These are phyloP conservation scores for Sebastes baramenuke DNA, from an alignment of 2,797 vertebrate species.

Conservation along the genomic window DNA sequence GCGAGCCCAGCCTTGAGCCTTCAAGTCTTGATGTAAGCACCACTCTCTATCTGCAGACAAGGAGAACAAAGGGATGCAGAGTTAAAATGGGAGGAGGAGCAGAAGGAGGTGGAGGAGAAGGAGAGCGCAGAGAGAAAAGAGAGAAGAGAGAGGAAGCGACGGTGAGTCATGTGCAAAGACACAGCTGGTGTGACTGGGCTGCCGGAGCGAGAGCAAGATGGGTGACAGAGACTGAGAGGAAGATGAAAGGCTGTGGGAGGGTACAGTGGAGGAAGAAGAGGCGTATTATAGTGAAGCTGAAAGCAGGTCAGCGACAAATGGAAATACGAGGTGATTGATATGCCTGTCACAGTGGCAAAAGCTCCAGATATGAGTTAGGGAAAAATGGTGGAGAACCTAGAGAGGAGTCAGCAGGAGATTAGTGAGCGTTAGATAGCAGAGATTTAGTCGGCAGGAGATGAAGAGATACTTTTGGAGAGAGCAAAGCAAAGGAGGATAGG, in stretches of 20 bases:
- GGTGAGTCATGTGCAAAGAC: constrained; percentile 63
- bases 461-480: constrained; percentile 59
- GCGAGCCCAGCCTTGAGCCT: constrained; percentile 37
- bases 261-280: constrained; percentile 47
- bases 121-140: neutral
- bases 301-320: constrained; percentile 74
- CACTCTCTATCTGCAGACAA: constrained; percentile 42
- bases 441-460: constrained; percentile 61
- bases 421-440: constrained; percentile 50
- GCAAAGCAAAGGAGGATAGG: constrained; percentile 55
- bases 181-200: constrained; percentile 69
- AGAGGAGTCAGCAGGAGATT: constrained; percentile 60
- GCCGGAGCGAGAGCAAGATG: constrained; percentile 60
- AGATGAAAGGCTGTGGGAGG: constrained; percentile 69
- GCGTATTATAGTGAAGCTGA: constrained; percentile 58
- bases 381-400: constrained; percentile 42
- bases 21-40: constrained; percentile 44
- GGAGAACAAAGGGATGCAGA: constrained; percentile 29
- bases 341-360: constrained; percentile 59
- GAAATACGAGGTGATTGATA: constrained; percentile 71
- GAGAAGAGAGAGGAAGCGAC: constrained; percentile 24
- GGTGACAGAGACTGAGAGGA: constrained; percentile 58
- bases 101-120: neutral
- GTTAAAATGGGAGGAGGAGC: constrained; percentile 12
- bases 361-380: constrained; percentile 48